Evolutionary conservation across 92 coral and sea anemone genomes (phyloP), one percentile per base, ranked within the genome.

Genomic region (Hydrozoanthus gracilis): DNA sequence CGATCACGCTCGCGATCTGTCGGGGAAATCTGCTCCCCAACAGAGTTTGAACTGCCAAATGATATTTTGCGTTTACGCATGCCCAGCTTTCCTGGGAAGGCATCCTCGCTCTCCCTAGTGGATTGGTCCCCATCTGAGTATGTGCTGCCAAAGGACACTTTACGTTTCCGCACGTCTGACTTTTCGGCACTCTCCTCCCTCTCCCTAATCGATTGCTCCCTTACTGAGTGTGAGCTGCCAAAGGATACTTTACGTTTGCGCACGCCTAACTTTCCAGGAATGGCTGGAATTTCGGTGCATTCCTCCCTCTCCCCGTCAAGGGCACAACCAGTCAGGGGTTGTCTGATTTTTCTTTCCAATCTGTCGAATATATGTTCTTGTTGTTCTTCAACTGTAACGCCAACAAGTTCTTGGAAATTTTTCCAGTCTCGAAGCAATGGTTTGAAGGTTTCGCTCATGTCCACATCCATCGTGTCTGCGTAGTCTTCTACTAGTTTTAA

Each of bases 351-450:
- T 9, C 93, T 86, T 27, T 88, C 77, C 49, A 95, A 87, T 35
- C 80, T 92, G 74, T 80, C 14, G 46, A 80, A 49, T 13, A 80
- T 65, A 44, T 65, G 73, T 8, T 86, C 93, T 46, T 92, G 50
- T 46, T 92, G 82, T 4, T 74, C 94, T 45, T 89, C 90, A 5
- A 89, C 82, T 13, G 95, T 92, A 39, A 92, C 79, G 15, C 98
- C 96, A 13, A 94, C 98, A 50, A 97, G 91, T 86, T 95, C 95
- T 71, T 97, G 99, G 4, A 97, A 94, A 35, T 95, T 93, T 76
- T 93, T 91, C 99, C 99, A 97, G 79, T 97, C 98, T 16, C 90
- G 89, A 14, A 92, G 87, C 79, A 95, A 70, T 6, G 98, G 99
- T 35, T 92, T 92, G 73, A 97, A 92, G 17, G 95, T 86, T 45